A percentile compares a stretch with the other conserved stretches of the same genome.
phyloP scores from a whole-genome alignment of 1,140 invertebrate genomes.

The Aphelenchoides fujianensis region DNA sequence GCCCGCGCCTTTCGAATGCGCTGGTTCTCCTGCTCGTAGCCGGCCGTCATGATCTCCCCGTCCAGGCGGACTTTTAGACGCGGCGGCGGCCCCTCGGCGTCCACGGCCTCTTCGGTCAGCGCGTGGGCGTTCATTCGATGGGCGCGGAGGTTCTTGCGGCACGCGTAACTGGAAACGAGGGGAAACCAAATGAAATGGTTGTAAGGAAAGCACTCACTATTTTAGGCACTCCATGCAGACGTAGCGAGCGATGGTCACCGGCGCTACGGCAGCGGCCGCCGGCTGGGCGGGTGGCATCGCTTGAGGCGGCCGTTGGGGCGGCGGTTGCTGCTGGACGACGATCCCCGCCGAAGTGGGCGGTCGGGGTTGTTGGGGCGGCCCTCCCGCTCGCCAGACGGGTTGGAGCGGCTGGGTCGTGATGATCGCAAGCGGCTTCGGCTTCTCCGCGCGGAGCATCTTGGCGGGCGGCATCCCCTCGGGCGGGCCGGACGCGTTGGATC shows the following conservation, averaged over 20 bases:
- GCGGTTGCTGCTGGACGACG: background rate
- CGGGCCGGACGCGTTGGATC: background rate
- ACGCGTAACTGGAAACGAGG: constrained; percentile 14
- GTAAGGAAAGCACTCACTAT: background rate
- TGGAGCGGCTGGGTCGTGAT: constrained; percentile 5
- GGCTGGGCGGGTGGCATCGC: background rate
- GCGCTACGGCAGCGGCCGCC: background rate
- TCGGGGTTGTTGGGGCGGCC: background rate
- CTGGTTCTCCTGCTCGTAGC: constrained; percentile 11
- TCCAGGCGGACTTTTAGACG: constrained; percentile 9
- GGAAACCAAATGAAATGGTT: background rate
- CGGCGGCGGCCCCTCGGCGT: background rate
- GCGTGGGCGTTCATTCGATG: constrained; percentile 4
- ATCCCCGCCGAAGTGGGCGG: background rate
- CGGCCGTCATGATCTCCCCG: constrained; percentile 3
- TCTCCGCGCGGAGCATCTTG: background rate
- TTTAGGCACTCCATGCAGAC: constrained; percentile 9
- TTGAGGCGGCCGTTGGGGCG: background rate
- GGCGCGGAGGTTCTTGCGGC: constrained; percentile 2
- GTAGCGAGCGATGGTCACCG: constrained; percentile 3
- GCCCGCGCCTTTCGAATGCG: background rate
- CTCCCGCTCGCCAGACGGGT: background rate
- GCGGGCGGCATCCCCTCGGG: background rate
- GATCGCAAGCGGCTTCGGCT: background rate
- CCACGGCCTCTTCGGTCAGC: constrained; percentile 2